Percentiles rank a stretch among this genome's conserved stretches.
phyloP scores from a whole-genome alignment of 2,797 vertebrate species.

The Micrastur ruficollis region DNA sequence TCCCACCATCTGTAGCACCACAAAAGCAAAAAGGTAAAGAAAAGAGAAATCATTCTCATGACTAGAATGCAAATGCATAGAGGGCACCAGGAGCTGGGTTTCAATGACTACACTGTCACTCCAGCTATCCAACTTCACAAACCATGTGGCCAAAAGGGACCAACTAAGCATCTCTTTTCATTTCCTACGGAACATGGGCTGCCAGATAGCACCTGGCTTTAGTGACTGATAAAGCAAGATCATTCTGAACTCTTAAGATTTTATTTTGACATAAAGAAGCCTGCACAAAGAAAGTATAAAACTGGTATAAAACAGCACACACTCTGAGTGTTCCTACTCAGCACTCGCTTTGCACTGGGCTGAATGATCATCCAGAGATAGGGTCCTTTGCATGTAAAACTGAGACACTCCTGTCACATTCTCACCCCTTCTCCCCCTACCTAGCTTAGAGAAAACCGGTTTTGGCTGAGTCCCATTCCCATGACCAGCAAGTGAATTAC shows the following conservation, averaged over 20 bases:
- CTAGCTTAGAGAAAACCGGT: background rate
- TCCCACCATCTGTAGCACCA: background rate
- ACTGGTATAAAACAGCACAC: fast-evolving
- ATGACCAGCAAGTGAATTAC: constrained; percentile 27
- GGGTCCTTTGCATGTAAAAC: background rate
- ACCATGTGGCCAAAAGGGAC: background rate
- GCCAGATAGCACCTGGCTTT: background rate
- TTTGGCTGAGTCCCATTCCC: constrained; percentile 15
- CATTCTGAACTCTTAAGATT: background rate
- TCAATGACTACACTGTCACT: background rate
- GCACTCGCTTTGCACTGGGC: background rate
- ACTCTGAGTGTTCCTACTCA: background rate
- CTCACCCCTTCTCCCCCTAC: background rate
- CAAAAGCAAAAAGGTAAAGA: background rate
- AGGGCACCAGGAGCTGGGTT: background rate
- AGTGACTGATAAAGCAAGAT: background rate
- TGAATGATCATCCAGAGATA: background rate
- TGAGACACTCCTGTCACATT: background rate
- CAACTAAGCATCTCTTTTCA: background rate
- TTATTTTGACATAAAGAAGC: background rate
- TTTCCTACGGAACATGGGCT: background rate
- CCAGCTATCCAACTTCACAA: background rate
- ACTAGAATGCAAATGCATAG: background rate
- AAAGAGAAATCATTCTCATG: background rate
- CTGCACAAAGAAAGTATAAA: background rate